Evolutionary conservation across 1,140 invertebrate species (phyloP).

Genomic region (Lordiphosa stackelbergi): DNA sequence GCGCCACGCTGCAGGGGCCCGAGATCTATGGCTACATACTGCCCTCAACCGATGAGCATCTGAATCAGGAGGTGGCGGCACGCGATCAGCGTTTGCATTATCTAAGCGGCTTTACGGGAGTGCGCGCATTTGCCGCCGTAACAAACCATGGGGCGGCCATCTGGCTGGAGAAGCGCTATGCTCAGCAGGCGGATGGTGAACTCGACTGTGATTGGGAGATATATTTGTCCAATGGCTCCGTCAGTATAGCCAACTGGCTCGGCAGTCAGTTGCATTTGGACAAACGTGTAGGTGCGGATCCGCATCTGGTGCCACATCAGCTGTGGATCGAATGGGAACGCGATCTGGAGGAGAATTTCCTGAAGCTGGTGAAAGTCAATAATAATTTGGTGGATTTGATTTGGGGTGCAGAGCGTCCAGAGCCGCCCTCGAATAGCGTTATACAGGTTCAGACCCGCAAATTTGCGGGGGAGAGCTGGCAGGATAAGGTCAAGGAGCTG

Average conservation of each 20-base stretch:
- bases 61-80: slow-evolving; percentile 83
- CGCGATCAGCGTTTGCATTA: slow-evolving; percentile 89
- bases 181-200: slow-evolving; percentile 85
- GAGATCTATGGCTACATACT: slow-evolving; percentile 86
- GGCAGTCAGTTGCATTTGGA: slow-evolving; percentile 82
- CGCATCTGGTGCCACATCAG: slow-evolving; percentile 83
- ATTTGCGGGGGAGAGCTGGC: slow-evolving; percentile 80
- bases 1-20: slow-evolving; percentile 81
- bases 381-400: slow-evolving; percentile 89
- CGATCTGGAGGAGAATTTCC: slow-evolving; percentile 79
- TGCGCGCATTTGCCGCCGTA: slow-evolving; percentile 87
- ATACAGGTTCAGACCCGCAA: slow-evolving; percentile 79
- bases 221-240: slow-evolving; percentile 84
- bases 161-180: slow-evolving; percentile 94
- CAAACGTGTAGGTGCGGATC: slow-evolving; percentile 89
- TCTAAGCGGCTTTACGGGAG: slow-evolving; percentile 92
- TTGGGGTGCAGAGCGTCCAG: slow-evolving; percentile 84
- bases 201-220: slow-evolving; percentile 89
- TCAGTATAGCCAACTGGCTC: slow-evolving; percentile 82
- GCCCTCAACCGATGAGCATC: slow-evolving; percentile 88
- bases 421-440: slow-evolving; percentile 76
- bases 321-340: slow-evolving; percentile 81
- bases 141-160: slow-evolving; percentile 86
- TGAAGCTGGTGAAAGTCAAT: slow-evolving; percentile 82
- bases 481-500: slow-evolving; percentile 84